Evolutionary conservation across 2,888 invertebrate species (phyloP), one percentile per base, ranked within the genome.

Genomic region (Caenorhabditis sp.): DNA sequence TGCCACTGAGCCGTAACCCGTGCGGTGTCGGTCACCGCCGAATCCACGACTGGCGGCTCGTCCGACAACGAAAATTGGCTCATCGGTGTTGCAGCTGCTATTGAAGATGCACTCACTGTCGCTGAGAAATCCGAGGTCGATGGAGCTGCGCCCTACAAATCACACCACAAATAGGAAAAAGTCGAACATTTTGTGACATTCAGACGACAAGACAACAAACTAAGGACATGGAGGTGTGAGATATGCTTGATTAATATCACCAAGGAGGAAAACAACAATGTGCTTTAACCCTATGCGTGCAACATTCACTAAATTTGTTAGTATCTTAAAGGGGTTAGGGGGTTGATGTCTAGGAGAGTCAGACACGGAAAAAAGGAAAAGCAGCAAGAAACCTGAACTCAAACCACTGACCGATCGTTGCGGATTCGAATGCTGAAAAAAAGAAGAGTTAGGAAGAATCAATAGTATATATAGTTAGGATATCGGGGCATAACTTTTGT

Each of bases 361-460:
- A 43, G 43, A 43, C 26, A 56, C 12, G 23, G 12, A 62, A 56
- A 50, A 50, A 36, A 43, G 38, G 59, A 25, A 54, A 59, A 66
- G 65, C 58, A 67, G 52, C 58, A 61, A 66, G 56, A 65, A 77
- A 79, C 75, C 75, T 76, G 69, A 63, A 65, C 62, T 59, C 21
- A 67, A 57, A 82, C 73, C 75, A 85, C 85, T 84, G 76, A 87
- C 87, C 84, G 85, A 83, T 64, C 87, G 83, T 56, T 82, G 81
- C 31, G 85, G 84, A 66, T 87, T 87, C 63, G 87, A 87, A 75
- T 87, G 87, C 85, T 86, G 79, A 77, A 86, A 84, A 70, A 53
- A 43, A 10, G 5, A 43, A 43, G 43, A 43, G 43, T 43, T 43
- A 43, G 43, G 43, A 14, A 17, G 31, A 26, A 59, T 26, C 49